Evolutionary conservation across 2,113 vertebrate genomes (phyloP).

Genomic region (Hymenochirus boettgeri): DNA sequence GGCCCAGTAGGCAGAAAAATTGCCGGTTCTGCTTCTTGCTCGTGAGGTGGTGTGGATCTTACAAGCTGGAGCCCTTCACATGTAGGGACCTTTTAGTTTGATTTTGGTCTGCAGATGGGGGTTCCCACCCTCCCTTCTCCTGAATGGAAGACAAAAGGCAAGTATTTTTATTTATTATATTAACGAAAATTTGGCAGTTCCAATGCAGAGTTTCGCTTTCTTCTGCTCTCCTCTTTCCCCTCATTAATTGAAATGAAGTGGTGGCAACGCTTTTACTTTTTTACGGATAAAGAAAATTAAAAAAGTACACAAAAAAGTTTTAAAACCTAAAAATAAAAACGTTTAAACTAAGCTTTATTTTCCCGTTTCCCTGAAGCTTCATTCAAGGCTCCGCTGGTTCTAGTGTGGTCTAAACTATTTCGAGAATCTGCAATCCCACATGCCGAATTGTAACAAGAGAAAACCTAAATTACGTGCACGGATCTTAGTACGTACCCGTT

Average conservation of each 20-base stretch:
- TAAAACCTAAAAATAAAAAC: conserved; percentile 49
- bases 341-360: conserved; percentile 39
- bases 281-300: conserved; percentile 61
- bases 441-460: too few species aligned
- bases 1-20: conserved; percentile 48
- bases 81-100: conserved; percentile 1
- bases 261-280: conserved; percentile 64
- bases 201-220: conserved; percentile 23
- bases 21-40: conserved; percentile 42
- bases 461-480: too few species aligned
- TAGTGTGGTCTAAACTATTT: too few species aligned
- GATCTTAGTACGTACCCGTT: too few species aligned
- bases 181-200: conserved; percentile 52
- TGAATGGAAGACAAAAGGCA: conserved; percentile 47
- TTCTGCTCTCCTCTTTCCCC: neutral
- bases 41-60: conserved; percentile 6
- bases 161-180: conserved; percentile 63
- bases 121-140: conserved; percentile 27
- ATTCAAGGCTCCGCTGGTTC: too few species aligned
- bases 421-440: too few species aligned
- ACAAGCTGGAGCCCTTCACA: conserved; percentile 13
- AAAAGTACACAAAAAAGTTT: conserved; percentile 64
- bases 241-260: conserved; percentile 15
- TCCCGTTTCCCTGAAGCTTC: too few species aligned
- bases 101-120: neutral